Evolutionary conservation across 1,140 invertebrate genomes (phyloP).

Genomic region (Brachionus paranguensis): DNA sequence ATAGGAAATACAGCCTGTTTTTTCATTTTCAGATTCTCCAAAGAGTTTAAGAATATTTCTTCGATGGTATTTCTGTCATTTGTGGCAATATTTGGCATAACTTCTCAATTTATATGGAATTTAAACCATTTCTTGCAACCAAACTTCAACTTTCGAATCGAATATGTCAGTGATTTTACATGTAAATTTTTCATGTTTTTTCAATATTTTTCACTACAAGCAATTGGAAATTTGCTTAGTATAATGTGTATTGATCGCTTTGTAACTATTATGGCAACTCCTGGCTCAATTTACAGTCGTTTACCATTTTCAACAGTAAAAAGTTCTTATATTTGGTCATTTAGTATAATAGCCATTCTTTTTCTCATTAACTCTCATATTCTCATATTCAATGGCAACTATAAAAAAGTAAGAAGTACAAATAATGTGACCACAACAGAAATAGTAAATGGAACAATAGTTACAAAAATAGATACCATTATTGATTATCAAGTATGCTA

Average conservation of each 20-base stretch:
- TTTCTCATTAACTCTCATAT: background rate
- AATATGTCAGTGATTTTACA: background rate
- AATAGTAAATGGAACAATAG: background rate
- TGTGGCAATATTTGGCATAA: background rate
- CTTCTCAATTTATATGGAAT: background rate
- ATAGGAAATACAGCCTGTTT: background rate
- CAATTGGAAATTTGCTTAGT: background rate
- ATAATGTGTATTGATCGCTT: conserved; percentile 1
- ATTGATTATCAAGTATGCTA: background rate
- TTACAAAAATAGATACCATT: background rate
- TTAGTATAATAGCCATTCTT: background rate
- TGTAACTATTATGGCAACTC: background rate
- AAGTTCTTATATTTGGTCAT: background rate
- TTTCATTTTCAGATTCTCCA: background rate
- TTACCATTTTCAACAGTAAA: background rate
- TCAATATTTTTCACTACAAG: background rate
- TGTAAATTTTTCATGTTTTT: background rate
- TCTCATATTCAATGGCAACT: conserved; percentile 11
- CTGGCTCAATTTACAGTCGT: conserved; percentile 6
- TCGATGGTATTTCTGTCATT: conserved; percentile 4
- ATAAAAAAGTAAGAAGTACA: background rate
- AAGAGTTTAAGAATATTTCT: background rate
- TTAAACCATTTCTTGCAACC: background rate
- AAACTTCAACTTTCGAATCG: background rate
- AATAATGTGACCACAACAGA: background rate